These are phyloP conservation scores for Passer domesticus DNA, from an alignment of 2,113 vertebrate genomes.

Conservation along the genomic window DNA sequence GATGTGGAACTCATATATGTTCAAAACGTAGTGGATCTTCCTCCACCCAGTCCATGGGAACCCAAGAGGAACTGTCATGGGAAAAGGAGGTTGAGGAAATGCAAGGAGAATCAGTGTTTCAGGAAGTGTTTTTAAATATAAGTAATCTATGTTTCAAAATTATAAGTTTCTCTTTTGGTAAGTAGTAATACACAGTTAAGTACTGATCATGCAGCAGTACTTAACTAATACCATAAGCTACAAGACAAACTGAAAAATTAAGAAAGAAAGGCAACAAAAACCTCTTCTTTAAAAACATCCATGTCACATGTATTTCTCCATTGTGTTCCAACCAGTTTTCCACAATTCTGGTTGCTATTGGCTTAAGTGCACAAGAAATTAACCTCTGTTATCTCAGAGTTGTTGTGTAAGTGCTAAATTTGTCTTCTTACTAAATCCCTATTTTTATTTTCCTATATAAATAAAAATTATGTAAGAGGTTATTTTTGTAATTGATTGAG, in stretches of 20 bases:
- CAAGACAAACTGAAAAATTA: background rate
- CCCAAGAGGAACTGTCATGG: background rate
- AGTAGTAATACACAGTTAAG: background rate
- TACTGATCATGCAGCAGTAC: background rate
- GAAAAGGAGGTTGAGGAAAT: background rate
- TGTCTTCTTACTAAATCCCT: background rate
- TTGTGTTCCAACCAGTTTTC: background rate
- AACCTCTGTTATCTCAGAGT: background rate
- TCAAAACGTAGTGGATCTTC: background rate
- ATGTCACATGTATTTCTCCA: background rate
- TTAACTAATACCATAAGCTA: background rate
- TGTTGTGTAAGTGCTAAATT: background rate
- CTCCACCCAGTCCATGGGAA: background rate
- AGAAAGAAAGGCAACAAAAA: background rate
- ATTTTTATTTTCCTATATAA: background rate
- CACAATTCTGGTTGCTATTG: background rate
- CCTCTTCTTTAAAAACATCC: background rate
- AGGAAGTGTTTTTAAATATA: background rate
- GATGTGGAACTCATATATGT: background rate
- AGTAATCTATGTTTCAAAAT: background rate
- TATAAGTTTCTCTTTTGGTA: background rate
- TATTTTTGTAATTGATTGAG: slow-evolving; percentile 36
- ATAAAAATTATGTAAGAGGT: slow-evolving; percentile 4
- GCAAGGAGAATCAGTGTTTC: background rate
- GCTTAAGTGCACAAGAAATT: background rate